Conservation (phyloP, 2,797 vertebrate genomes). For the Leucoraja ocellata region DNA sequence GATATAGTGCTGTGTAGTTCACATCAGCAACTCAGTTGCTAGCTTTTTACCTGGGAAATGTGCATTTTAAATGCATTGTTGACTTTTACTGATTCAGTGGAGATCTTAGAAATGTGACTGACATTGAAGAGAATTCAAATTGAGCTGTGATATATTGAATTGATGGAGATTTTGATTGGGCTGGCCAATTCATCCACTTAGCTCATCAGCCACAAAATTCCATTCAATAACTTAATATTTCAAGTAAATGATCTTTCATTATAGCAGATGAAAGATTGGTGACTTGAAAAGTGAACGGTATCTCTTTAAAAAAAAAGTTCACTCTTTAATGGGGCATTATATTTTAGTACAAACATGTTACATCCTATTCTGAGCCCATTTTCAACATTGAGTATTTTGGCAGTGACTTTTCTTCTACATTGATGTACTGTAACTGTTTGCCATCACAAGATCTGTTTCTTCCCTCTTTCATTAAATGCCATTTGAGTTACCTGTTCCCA, state of each 20-base stretch:
- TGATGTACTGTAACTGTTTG: background rate
- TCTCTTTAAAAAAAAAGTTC: too few species aligned
- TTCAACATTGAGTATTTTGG: background rate
- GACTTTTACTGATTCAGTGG: background rate
- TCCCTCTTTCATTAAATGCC: too few species aligned
- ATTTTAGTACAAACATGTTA: background rate
- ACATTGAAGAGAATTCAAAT: background rate
- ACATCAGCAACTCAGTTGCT: background rate
- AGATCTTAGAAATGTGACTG: background rate
- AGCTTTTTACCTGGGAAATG: background rate
- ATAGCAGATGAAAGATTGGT: too few species aligned
- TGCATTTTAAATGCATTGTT: background rate
- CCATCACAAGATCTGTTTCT: background rate
- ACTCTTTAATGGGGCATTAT: background rate
- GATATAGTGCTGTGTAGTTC: background rate
- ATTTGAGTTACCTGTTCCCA: background rate
- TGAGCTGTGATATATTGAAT: background rate
- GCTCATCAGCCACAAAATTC: background rate
- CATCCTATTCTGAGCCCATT: background rate
- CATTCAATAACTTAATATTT: too few species aligned
- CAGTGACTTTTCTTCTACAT: background rate
- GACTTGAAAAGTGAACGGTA: too few species aligned
- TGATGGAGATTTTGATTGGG: background rate
- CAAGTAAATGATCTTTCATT: too few species aligned
- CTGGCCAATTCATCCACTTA: too few species aligned